Percentiles rank a stretch among this genome's conserved stretches.
phyloP scores from a whole-genome alignment of 35 echinoderm and acorn worm genomes.

The Acanthaster planci region DNA sequence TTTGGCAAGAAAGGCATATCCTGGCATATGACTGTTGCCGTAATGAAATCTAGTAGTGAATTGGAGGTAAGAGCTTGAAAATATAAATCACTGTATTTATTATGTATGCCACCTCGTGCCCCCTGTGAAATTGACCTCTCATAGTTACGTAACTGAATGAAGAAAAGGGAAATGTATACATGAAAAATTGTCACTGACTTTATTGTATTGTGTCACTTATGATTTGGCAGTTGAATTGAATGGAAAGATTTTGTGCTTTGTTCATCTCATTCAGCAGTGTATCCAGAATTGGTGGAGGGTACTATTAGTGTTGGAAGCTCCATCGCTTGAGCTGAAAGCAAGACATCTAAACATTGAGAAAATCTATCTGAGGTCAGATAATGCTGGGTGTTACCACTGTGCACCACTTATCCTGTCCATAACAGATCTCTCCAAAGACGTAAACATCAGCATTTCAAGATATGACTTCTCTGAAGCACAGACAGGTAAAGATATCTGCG shows the following conservation, averaged over 20 bases:
- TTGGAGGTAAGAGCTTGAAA: constrained; percentile 6
- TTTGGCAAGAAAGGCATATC: constrained; percentile 35
- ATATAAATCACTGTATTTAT: neutral
- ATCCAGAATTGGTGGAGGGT: constrained; percentile 9
- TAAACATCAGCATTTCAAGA: neutral
- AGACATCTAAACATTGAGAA: neutral
- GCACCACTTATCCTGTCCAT: constrained; percentile 16
- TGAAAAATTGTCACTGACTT: neutral
- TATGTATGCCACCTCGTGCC: neutral
- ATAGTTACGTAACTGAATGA: neutral
- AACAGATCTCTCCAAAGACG: constrained; percentile 2
- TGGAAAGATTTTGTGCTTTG: neutral
- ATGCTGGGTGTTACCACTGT: constrained; percentile 38
- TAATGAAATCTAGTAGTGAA: constrained; percentile 4
- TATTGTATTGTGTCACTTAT: neutral
- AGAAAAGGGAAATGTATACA: neutral
- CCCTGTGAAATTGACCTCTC: neutral
- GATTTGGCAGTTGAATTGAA: neutral
- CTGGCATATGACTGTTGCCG: constrained; percentile 32
- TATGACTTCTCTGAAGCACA: constrained; percentile 52
- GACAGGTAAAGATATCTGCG: constrained; percentile 51
- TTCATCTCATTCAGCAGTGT: neutral
- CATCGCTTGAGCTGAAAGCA: constrained; percentile 2
- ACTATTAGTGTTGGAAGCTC: neutral
- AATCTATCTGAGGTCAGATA: constrained; percentile 26